Evolutionary conservation across 92 coral and sea anemone species (phyloP).

Genomic region (Anthopleura xanthogrammica): DNA sequence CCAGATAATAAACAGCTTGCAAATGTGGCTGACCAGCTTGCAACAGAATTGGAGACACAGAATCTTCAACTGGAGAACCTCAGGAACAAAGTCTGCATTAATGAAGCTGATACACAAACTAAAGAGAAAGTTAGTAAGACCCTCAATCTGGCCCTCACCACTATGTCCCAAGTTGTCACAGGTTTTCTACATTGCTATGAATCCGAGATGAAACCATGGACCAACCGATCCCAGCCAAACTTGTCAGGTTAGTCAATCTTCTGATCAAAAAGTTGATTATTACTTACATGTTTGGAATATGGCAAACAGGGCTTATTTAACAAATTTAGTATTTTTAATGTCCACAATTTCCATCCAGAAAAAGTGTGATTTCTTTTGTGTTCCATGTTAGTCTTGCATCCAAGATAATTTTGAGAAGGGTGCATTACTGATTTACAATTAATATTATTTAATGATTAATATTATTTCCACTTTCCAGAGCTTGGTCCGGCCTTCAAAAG

Average conservation of each 20-base stretch:
- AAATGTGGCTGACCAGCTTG: slow-evolving; percentile 77
- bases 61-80: slow-evolving; percentile 76
- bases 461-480: slow-evolving; percentile 41
- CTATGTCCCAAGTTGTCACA: slow-evolving; percentile 88
- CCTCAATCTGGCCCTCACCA: slow-evolving; percentile 72
- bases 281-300: too few relatives aligned
- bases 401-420: too few relatives aligned
- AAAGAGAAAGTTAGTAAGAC: slow-evolving; percentile 83
- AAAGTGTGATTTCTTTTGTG: too few relatives aligned
- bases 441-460: too few relatives aligned
- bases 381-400: too few relatives aligned
- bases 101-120: slow-evolving; percentile 72
- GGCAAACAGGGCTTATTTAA: too few relatives aligned
- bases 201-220: slow-evolving; percentile 96
- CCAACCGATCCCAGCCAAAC: slow-evolving; percentile 75
- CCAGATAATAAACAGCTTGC: slow-evolving; percentile 83
- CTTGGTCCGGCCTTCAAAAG: slow-evolving; percentile 91
- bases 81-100: slow-evolving; percentile 50
- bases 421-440: too few relatives aligned
- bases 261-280: neutral
- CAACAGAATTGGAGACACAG: slow-evolving; percentile 82
- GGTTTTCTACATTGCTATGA: slow-evolving; percentile 93
- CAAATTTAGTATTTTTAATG: too few relatives aligned
- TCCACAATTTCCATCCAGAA: too few relatives aligned
- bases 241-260: slow-evolving; percentile 62